Conservation (phyloP, 2,113 vertebrate species). For the Nanorana parkeri region DNA sequence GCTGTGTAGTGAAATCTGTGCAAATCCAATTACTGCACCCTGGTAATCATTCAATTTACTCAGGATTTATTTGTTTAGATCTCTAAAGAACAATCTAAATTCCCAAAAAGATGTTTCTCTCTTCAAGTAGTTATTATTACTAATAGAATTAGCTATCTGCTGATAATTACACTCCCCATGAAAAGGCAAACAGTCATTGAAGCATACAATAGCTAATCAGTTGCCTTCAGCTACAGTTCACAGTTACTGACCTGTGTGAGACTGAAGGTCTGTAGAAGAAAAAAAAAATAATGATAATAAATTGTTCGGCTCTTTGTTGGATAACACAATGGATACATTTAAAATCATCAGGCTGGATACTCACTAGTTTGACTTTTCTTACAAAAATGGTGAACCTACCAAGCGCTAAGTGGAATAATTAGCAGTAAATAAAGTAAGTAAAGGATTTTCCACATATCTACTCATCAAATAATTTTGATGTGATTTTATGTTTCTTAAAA, state of each 20-base stretch:
- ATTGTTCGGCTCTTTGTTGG: not conserved
- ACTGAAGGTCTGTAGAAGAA: slow-evolving; percentile 3
- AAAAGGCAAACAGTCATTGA: slow-evolving; percentile 27
- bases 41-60: slow-evolving; percentile 34
- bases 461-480: too few species aligned
- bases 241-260: slow-evolving; percentile 32
- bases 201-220: slow-evolving; percentile 52
- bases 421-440: too few species aligned
- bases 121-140: slow-evolving; percentile 40
- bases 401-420: too few species aligned
- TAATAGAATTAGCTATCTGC: slow-evolving; percentile 47
- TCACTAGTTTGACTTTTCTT: slow-evolving; percentile 10
- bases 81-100: slow-evolving; percentile 27
- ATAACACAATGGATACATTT: not conserved
- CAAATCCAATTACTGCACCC: slow-evolving; percentile 24
- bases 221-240: slow-evolving; percentile 50
- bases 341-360: not conserved
- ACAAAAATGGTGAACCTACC: too few species aligned
- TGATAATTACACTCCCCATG: slow-evolving; percentile 29
- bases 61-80: slow-evolving; percentile 36
- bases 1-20: not conserved
- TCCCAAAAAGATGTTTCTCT: slow-evolving; percentile 17
- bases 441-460: too few species aligned
- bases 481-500: too few species aligned
- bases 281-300: not conserved